These are phyloP conservation scores for Corvus hawaiiensis DNA, from an alignment of 2,113 vertebrate genomes.

Conservation along the genomic window DNA sequence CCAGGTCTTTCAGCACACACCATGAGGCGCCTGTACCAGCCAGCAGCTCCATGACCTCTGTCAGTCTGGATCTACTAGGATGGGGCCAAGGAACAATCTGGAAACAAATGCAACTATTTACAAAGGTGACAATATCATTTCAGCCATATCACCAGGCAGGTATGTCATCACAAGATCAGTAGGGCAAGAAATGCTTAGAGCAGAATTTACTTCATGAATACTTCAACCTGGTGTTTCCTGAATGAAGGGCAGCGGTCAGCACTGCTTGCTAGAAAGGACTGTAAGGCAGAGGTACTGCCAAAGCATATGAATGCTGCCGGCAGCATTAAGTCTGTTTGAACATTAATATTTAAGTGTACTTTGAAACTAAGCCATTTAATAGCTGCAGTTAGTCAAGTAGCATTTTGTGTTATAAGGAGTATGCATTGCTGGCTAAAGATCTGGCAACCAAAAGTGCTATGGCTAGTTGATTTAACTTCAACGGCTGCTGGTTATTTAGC, in stretches of 20 bases:
- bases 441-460: background rate
- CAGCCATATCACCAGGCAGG: background rate
- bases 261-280: background rate
- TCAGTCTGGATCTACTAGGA: background rate
- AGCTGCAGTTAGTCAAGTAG: background rate
- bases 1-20: background rate
- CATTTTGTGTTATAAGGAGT: background rate
- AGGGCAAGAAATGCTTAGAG: background rate
- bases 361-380: conserved; percentile 23
- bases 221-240: background rate
- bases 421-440: background rate
- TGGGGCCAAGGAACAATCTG: fast-evolving
- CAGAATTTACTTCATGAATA: background rate
- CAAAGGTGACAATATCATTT: background rate
- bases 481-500: background rate
- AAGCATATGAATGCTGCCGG: background rate
- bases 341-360: conserved; percentile 34
- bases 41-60: background rate
- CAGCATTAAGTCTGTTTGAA: conserved; percentile 4
- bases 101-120: background rate
- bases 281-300: background rate
- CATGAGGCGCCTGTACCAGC: background rate
- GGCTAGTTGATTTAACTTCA: background rate
- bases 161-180: background rate
- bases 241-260: conserved; percentile 2